A percentile compares a stretch with the other conserved stretches of the same genome.
phyloP scores from a whole-genome alignment of 2,797 vertebrate genomes.

The Semaprochilodus insignis region DNA sequence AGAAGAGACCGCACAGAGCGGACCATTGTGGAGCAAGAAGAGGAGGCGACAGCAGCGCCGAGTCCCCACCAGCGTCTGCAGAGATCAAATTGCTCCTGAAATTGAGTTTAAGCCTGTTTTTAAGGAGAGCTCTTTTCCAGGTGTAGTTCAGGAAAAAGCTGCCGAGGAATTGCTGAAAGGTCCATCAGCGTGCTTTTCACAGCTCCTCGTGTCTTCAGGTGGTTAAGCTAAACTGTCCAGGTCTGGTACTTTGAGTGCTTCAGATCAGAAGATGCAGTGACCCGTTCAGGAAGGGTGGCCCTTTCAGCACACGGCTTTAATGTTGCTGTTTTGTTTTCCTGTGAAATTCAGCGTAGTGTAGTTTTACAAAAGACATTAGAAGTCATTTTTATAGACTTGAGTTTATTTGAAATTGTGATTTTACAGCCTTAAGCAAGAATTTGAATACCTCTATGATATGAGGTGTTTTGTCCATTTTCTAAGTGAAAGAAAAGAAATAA shows the following conservation, averaged over 20 bases:
- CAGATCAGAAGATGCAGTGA: neutral
- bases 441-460: too few relatives aligned
- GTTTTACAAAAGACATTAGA: too few relatives aligned
- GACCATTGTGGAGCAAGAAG: too few relatives aligned
- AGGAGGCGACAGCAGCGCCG: neutral
- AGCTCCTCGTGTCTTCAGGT: neutral
- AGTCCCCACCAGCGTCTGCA: neutral
- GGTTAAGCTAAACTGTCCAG: neutral
- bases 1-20: neutral
- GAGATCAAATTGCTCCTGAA: neutral
- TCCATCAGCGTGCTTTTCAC: neutral
- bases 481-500: too few relatives aligned
- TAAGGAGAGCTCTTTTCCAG: neutral
- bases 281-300: neutral
- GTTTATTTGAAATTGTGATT: too few relatives aligned
- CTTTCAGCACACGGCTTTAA: neutral
- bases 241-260: neutral
- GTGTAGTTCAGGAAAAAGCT: neutral
- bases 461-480: too few relatives aligned
- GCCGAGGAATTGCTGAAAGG: neutral
- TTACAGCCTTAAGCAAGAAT: too few relatives aligned
- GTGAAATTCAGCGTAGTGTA: too few relatives aligned
- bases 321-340: neutral
- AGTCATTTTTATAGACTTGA: too few relatives aligned
- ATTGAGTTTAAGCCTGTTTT: neutral